A percentile compares a stretch with the other conserved stretches of the same genome.
These are phyloP conservation scores for Athalia cordata DNA, from an alignment of 2,888 invertebrate genomes.

Conservation along the genomic window DNA sequence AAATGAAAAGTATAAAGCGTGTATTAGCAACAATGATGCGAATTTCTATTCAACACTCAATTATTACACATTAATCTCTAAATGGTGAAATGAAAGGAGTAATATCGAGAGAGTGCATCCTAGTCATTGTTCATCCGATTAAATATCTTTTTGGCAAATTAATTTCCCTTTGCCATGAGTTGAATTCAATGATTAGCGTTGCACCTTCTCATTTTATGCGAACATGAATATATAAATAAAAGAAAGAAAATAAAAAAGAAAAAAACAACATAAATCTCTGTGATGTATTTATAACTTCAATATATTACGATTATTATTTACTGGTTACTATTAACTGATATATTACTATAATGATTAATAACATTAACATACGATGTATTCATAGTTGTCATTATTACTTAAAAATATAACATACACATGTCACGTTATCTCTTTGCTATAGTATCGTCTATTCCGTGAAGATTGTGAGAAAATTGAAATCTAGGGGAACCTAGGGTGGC, in stretches of 20 bases:
- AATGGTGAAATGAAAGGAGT: conserved; percentile 33
- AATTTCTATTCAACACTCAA: conserved; percentile 26
- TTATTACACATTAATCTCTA: conserved; percentile 14
- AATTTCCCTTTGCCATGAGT: neutral
- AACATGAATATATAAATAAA: conserved; percentile 39
- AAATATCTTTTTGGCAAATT: conserved; percentile 6
- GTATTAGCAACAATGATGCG: conserved; percentile 21
- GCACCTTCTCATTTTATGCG: conserved; percentile 33
- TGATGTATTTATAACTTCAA: conserved; percentile 65
- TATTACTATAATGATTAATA: conserved; percentile 52
- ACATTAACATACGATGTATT: conserved; percentile 48
- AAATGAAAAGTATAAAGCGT: conserved; percentile 10
- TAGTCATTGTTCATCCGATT: conserved; percentile 11
- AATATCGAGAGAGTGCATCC: conserved; percentile 35
- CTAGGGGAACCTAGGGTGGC: conserved; percentile 34
- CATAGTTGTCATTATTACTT: conserved; percentile 47
- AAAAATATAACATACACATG: conserved; percentile 44
- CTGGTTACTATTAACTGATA: conserved; percentile 51
- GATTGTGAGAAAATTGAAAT: conserved; percentile 22
- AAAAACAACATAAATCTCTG: conserved; percentile 62
- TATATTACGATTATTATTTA: conserved; percentile 53
- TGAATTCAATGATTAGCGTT: conserved; percentile 21
- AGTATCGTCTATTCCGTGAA: conserved; percentile 40
- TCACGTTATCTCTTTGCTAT: conserved; percentile 46
- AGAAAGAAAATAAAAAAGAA: conserved; percentile 31